Conservation (phyloP, 2,797 vertebrate species). For the Leptatherina wallacei region DNA sequence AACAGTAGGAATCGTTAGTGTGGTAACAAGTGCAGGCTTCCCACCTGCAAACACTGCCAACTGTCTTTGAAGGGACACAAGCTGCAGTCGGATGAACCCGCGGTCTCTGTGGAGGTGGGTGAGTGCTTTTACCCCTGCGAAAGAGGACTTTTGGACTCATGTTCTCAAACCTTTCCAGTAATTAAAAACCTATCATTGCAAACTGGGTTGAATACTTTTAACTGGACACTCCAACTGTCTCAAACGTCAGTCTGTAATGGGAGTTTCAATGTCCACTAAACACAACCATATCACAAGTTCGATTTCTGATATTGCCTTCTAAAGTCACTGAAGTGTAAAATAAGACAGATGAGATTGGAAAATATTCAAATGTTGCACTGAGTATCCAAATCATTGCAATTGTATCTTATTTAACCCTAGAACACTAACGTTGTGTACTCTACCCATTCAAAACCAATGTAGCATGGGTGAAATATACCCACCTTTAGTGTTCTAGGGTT, state of each 20-base stretch:
- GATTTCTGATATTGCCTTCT: neutral
- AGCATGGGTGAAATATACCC: too few species aligned
- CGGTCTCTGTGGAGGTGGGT: conserved; percentile 54
- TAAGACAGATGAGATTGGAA: neutral
- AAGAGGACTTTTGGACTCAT: conserved; percentile 73
- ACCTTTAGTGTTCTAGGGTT: too few species aligned
- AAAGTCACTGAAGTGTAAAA: conserved; percentile 5
- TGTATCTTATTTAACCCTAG: neutral
- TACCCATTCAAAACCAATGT: too few species aligned
- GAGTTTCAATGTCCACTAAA: conserved; percentile 15
- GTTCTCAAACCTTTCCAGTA: conserved; percentile 62
- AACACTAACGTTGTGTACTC: too few species aligned
- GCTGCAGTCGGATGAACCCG: conserved; percentile 58
- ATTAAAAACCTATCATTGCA: conserved; percentile 18
- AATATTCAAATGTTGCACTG: conserved; percentile 4
- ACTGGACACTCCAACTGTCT: conserved; percentile 18
- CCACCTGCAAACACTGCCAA: conserved; percentile 73
- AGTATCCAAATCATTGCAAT: conserved; percentile 1
- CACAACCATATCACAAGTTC: neutral
- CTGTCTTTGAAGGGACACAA: conserved; percentile 66
- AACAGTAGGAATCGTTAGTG: conserved; percentile 60
- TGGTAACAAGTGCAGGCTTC: conserved; percentile 68
- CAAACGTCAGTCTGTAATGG: conserved; percentile 11
- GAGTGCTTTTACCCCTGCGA: conserved; percentile 67
- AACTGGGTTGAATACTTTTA: conserved; percentile 25